A percentile compares a stretch with the other conserved stretches of the same genome.
phyloP scores from a whole-genome alignment of 92 coral and sea anemone species.

The Parazoanthus darwini region DNA sequence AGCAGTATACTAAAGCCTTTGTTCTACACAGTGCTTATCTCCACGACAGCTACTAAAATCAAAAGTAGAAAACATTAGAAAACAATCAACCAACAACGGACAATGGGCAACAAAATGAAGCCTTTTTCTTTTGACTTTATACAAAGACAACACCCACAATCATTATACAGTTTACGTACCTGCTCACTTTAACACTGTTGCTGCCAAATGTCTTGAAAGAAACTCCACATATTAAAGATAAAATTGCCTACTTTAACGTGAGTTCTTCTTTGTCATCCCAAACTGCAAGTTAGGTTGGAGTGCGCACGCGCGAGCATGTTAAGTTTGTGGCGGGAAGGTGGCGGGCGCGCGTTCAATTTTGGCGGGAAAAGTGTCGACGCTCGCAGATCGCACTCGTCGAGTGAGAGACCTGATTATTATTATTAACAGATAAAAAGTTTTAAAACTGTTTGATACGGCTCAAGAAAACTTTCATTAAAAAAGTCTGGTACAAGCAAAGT shows the following conservation, averaged over 20 bases:
- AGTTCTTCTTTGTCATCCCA: neutral
- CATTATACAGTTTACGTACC: neutral
- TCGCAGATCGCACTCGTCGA: neutral
- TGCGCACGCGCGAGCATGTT: neutral
- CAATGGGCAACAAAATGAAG: neutral
- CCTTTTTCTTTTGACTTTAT: neutral
- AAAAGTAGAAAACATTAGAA: neutral
- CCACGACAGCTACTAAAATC: neutral
- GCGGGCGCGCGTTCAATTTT: slow-evolving; percentile 31
- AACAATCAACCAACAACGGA: too few relatives aligned
- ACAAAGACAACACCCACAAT: neutral
- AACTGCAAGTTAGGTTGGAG: neutral
- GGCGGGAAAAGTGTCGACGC: slow-evolving; percentile 30
- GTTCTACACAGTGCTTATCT: neutral
- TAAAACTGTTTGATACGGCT: too few relatives aligned
- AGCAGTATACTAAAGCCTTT: neutral
- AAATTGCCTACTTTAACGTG: neutral
- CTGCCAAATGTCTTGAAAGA: neutral
- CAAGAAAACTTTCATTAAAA: neutral
- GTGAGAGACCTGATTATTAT: neutral
- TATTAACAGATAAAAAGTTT: neutral
- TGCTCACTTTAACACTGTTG: neutral
- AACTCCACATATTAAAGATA: neutral
- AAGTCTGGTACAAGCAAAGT: neutral
- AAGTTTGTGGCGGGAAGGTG: neutral